phyloP scores from a whole-genome alignment of 2,797 vertebrate genomes.

The Dryobates pubescens region DNA sequence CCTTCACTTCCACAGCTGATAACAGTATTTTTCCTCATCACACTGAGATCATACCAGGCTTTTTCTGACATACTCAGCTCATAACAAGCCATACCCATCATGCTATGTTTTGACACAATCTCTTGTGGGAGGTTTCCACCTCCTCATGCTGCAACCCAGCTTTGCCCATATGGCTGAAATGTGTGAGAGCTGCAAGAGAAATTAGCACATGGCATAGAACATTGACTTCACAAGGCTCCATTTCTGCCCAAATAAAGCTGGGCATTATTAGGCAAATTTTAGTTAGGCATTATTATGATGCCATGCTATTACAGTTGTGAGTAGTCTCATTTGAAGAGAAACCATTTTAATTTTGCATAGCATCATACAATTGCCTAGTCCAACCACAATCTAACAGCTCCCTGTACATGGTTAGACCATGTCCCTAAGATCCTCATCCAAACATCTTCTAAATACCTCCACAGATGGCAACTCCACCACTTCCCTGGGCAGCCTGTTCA shows the following conservation, averaged over 20 bases:
- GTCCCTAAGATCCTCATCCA: no score
- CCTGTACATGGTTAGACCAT: no score
- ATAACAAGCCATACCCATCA: rapidly evolving
- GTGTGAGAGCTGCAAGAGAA: rapidly evolving
- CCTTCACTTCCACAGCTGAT: neutral
- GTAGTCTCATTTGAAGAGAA: neutral
- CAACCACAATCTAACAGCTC: no score
- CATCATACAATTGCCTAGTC: no score
- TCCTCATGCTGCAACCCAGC: neutral
- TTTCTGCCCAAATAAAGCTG: neutral
- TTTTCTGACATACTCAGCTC: neutral
- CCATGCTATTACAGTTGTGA: neutral
- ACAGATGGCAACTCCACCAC: no score
- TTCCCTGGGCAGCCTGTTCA: no score
- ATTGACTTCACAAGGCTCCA: neutral
- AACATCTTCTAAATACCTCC: no score
- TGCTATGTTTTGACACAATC: neutral
- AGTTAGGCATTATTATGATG: neutral
- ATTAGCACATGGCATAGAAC: neutral
- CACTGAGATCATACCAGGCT: neutral
- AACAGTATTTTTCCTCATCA: neutral
- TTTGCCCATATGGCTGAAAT: neutral
- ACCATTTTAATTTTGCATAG: neutral
- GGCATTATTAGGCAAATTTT: no score
- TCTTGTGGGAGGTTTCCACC: neutral